Base-by-base conservation (phyloP, 2,797 vertebrate species). In the Oreortyx pictus region DNA sequence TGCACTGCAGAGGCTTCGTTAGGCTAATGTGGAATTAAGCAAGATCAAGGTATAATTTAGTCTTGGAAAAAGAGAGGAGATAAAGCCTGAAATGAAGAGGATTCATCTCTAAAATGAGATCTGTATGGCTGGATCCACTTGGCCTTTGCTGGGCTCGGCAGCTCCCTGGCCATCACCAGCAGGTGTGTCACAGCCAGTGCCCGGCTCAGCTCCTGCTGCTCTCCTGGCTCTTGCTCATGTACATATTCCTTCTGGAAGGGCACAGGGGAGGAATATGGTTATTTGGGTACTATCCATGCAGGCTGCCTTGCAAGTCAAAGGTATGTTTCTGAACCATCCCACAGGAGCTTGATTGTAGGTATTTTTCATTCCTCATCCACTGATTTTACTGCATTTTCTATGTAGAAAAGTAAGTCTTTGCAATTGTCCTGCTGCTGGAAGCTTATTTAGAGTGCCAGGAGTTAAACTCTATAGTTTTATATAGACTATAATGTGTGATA, bases 381-480 rank as follows among this genome's bases (percentile, higher is more conserved):
- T 35, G 73, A 68, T 60, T 91, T 89, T 81, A 52, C 54, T 61
- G 65, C 67, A 72, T 81, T 73, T 56, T 54, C 68, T n/a, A 3
- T n/a, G 25, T 35, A 44, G 59, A 62, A 75, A 49, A 66, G 7
- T 29, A 56, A 25, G n/a, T 76, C 70, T 87, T 61, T 92, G 67
- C 54, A 70, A 37, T 33, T 3, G 6, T 35, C 29, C 49, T 71
- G 52, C 27, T 77, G 11, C 89, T 93, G 65, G 46, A 50, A 52
- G 20, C 61, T 82, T 66, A 20, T 68, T 90, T 77, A 31, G 59
- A 23, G 22, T 82, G 59, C 29, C 73, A 78, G 44, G 33, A 80
- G 19, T 66, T 56, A 64, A 64, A 10, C 46, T 41, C 11, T 43
- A 14, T 44, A 72, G 50, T 62, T 11, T 64, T 56, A 75, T 61